A percentile compares a stretch with the other conserved stretches of the same genome.
These are phyloP conservation scores for Tridacna crocea DNA, from an alignment of 2,888 invertebrate genomes.

Conservation along the genomic window DNA sequence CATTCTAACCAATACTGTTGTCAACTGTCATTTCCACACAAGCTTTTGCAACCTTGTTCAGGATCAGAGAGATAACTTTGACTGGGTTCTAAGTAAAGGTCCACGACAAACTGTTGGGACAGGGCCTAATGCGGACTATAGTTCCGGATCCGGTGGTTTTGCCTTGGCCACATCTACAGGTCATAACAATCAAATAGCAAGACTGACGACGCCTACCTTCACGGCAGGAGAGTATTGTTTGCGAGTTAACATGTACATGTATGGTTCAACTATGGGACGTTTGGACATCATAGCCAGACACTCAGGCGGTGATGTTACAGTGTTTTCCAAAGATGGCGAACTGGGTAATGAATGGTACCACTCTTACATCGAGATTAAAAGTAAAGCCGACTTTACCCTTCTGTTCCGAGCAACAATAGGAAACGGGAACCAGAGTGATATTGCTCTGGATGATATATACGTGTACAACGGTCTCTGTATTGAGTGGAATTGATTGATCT, in stretches of 20 bases:
- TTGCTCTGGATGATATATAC: conserved; percentile 64
- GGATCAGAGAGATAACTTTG: conserved; percentile 58
- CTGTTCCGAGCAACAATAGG: conserved; percentile 60
- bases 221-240: conserved; percentile 61
- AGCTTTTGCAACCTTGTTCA: conserved; percentile 55
- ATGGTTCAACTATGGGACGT: conserved; percentile 50
- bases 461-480: conserved; percentile 60
- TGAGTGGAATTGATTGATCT: conserved; percentile 39
- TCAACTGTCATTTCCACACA: conserved; percentile 60
- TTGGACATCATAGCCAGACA: conserved; percentile 25
- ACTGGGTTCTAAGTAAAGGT: conserved; percentile 53
- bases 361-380: conserved; percentile 27
- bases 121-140: conserved; percentile 61
- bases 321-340: conserved; percentile 20
- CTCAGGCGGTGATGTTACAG: conserved; percentile 4
- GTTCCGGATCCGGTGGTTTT: conserved; percentile 62
- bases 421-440: conserved; percentile 58
- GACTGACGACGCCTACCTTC: conserved; percentile 44
- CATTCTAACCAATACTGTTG: conserved; percentile 23
- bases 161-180: conserved; percentile 47
- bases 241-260: conserved; percentile 57
- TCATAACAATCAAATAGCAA: conserved; percentile 53
- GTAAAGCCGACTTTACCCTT: conserved; percentile 31
- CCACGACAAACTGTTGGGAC: conserved; percentile 46
- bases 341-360: conserved; percentile 39